Percentiles rank a stretch among this genome's conserved stretches.
Evolutionary conservation across 1,140 invertebrate species (phyloP).

Genomic region (Pseudoatta argentina): DNA sequence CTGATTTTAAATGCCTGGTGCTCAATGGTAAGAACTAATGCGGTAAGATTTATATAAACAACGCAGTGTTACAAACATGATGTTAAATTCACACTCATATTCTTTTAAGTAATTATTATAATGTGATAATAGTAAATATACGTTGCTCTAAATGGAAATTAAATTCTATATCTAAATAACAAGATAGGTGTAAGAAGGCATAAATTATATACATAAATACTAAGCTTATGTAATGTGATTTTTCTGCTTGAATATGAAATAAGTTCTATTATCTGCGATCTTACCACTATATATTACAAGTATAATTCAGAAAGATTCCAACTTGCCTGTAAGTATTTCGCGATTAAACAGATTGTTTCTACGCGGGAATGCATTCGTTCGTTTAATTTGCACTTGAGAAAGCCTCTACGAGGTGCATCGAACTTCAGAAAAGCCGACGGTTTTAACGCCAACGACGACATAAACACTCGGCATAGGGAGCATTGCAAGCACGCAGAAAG

Average conservation of each 20-base stretch:
- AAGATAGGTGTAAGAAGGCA: not conserved
- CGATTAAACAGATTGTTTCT: conserved; percentile 1
- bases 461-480: conserved; percentile 75
- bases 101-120: not conserved
- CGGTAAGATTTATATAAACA: too few species aligned
- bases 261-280: not conserved
- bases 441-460: conserved; percentile 76
- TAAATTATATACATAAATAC: not conserved
- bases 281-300: not conserved
- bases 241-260: not conserved
- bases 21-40: too few species aligned
- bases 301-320: not conserved
- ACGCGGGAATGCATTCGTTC: not conserved
- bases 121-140: not conserved
- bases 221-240: not conserved
- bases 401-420: conserved; percentile 29
- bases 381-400: conserved; percentile 48
- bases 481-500: conserved; percentile 75
- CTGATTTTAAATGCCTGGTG: too few species aligned
- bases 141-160: not conserved
- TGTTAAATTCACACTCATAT: too few species aligned
- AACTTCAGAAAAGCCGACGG: conserved; percentile 50
- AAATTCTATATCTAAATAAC: conserved; percentile 5
- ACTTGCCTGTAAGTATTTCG: not conserved
- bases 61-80: too few species aligned